phyloP scores from a whole-genome alignment of 1,140 invertebrate species.

The Drosophila lini region DNA sequence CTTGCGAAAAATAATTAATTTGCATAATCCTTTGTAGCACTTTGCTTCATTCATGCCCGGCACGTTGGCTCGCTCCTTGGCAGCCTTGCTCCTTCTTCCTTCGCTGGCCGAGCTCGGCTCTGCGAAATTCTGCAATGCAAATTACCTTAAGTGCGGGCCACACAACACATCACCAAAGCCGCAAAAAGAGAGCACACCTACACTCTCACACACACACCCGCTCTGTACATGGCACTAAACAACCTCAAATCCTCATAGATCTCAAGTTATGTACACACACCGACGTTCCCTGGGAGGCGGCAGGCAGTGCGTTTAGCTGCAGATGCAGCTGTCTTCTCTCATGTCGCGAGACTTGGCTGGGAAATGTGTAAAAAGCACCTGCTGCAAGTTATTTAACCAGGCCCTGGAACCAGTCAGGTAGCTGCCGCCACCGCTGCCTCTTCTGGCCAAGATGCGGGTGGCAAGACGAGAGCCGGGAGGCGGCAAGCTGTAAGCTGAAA shows the following conservation, averaged over 20 bases:
- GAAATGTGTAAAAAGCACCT: slow-evolving; percentile 82
- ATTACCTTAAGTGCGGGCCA: slow-evolving; percentile 81
- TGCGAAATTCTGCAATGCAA: slow-evolving; percentile 80
- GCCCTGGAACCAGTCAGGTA: slow-evolving; percentile 29
- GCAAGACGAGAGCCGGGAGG: slow-evolving; percentile 17
- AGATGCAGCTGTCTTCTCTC: slow-evolving; percentile 71
- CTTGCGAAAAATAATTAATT: slow-evolving; percentile 83
- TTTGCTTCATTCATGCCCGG: slow-evolving; percentile 81
- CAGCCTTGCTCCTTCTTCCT: slow-evolving; percentile 1
- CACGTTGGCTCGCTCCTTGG: slow-evolving; percentile 56
- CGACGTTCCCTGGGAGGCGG: neutral
- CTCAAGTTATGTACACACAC: slow-evolving; percentile 77
- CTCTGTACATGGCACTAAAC: slow-evolving; percentile 78
- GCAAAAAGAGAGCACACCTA: slow-evolving; percentile 51
- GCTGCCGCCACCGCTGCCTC: slow-evolving; percentile 19
- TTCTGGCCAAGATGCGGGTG: slow-evolving; percentile 58
- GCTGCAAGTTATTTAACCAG: slow-evolving; percentile 79
- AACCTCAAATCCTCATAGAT: slow-evolving; percentile 81
- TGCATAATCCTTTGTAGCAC: slow-evolving; percentile 83
- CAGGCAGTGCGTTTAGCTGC: slow-evolving; percentile 29
- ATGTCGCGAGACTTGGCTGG: slow-evolving; percentile 67
- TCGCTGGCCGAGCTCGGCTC: slow-evolving; percentile 61
- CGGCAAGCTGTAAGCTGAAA: slow-evolving; percentile 8
- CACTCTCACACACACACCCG: neutral
- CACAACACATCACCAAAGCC: slow-evolving; percentile 74